Evolutionary conservation across 2,888 invertebrate species (phyloP).

Genomic region (Drosophila austrosaltans): DNA sequence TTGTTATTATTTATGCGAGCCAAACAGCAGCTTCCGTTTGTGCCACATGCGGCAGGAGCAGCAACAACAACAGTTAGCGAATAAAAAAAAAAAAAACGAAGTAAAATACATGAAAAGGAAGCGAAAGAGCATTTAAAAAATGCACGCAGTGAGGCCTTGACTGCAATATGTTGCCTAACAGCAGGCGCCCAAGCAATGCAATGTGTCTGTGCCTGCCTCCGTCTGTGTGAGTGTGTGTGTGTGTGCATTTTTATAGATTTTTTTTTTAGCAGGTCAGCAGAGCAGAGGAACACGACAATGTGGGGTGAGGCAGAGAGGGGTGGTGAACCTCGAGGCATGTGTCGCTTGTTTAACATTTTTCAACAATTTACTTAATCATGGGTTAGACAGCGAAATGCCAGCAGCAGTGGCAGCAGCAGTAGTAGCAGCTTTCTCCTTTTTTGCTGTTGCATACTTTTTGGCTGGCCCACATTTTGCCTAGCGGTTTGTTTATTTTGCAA

Average conservation of each 20-base stretch:
- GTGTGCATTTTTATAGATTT: conserved; percentile 72
- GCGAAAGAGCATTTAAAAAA: conserved; percentile 72
- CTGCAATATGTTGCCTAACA: conserved; percentile 78
- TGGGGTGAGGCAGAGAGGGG: not conserved
- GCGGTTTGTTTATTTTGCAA: conserved; percentile 48
- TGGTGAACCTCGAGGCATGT: conserved; percentile 21
- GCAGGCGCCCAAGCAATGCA: conserved; percentile 45
- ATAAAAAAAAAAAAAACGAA: conserved; percentile 4
- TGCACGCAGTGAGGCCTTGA: conserved; percentile 77
- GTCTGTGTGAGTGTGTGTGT: conserved; percentile 1
- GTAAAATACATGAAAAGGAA: conserved; percentile 58
- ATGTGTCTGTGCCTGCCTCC: conserved; percentile 19
- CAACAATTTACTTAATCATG: conserved; percentile 77
- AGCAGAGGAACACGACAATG: conserved; percentile 30
- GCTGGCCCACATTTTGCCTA: conserved; percentile 57
- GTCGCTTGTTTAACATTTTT: conserved; percentile 73
- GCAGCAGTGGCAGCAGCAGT: conserved; percentile 15
- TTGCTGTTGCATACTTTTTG: conserved; percentile 45
- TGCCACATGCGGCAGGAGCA: conserved; percentile 73
- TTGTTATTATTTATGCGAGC: conserved; percentile 79
- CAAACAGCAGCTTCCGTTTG: conserved; percentile 79
- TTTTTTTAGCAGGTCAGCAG: conserved; percentile 65
- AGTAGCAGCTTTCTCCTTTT: not conserved
- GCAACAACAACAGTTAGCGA: conserved; percentile 42
- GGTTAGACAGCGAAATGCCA: conserved; percentile 52